Base-by-base conservation (phyloP, 2,888 invertebrate species). In the Digitonthophagus gazella region DNA sequence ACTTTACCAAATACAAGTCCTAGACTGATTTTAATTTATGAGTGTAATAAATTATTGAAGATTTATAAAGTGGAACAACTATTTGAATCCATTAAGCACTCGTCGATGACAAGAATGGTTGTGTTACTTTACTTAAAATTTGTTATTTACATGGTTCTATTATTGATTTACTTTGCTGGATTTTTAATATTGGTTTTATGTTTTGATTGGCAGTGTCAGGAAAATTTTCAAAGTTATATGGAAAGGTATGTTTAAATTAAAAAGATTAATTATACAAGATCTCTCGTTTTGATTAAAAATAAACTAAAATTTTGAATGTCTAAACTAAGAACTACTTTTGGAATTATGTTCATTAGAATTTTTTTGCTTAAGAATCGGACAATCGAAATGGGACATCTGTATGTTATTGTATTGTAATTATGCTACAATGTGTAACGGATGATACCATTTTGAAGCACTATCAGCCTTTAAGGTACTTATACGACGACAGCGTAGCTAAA, bases 21-120 rank as follows among this genome's bases (percentile, higher is more conserved):
- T 19, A 63, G 67, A 44, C 3, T 57, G 6, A 16, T 66, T 28
- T 56, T 70, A 14, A 28, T 66, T 15, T 19, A 28, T 11, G 70
- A 70, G 16, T 54, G 61, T 3, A 66, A 66, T 8, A 70, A 68
- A 44, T 55, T 70, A 15, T 19, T 68, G 8, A 68, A 68, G 22
- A 65, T 67, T 1, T 70, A 70, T 14, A 70, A 63, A 11, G 44
- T 68, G 8, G 66, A 68, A 16, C 15, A 63, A 15, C 54, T 67
- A 58, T 67, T 69, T n/a, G 58, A 69, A 3, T 44, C 54, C 1
- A 8, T 65, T 3, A 28, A 55, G 5, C 58, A 54, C 19, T 63
- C 64, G 5, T 64, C 58, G n/a, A 69, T 64, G 15, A 14, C 8
- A 5, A 57, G 16, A 22, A 56, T 69, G 6, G 22, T 67, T 15